Base-by-base conservation (phyloP, 1,140 invertebrate species). In the Plectrocnemia conspersa region DNA sequence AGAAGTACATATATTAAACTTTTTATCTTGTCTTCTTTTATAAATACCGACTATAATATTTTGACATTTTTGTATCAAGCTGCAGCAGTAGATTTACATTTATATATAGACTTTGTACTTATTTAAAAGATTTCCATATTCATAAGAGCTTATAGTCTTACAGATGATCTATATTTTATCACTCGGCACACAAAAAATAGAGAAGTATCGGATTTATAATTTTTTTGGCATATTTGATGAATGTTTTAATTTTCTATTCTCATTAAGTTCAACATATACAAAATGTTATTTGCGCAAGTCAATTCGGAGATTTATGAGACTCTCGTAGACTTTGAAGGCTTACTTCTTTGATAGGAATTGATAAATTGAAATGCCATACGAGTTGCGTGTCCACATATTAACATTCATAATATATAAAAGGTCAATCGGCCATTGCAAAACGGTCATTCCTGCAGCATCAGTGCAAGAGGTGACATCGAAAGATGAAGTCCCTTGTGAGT, bases 331-430 rank as follows among this genome's bases (percentile, higher is more conserved):
- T 32, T 27, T 5, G 2, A 27, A 32, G n/a, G 22, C 19, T 7
- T 47, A 3, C 11, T 7, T 47, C n/a, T 22, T 47, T 19, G 5
- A 5, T 35, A n/a, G n/a, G n/a, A n/a, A n/a, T 36, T n/a, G 9
- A n/a, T 6, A 24, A 50, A 50, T 48, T 46, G 13, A 50, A 50
- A 50, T 50, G 47, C 25, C 47, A 50, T 25, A 13, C 33, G 19
- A 35, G 47, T 50, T 50, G 33, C 47, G 47, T 38, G 25, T 38
- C 32, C 38, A 22, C 33, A 38, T 38, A 38, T 38, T 27, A 24
- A 50, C 13, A 29, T 9, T 50, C 23, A 16, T n/a, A n/a, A n/a
- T n/a, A 33, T 50, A 50, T 50, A 50, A 50, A 50, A 50, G 47
- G 32, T 50, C 23, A 50, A n/a, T 24, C 10, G 19, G 47, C 11